A percentile compares a stretch with the other conserved stretches of the same genome.
phyloP scores from a whole-genome alignment of 1,140 invertebrate genomes.

The Chlorops oryzae region DNA sequence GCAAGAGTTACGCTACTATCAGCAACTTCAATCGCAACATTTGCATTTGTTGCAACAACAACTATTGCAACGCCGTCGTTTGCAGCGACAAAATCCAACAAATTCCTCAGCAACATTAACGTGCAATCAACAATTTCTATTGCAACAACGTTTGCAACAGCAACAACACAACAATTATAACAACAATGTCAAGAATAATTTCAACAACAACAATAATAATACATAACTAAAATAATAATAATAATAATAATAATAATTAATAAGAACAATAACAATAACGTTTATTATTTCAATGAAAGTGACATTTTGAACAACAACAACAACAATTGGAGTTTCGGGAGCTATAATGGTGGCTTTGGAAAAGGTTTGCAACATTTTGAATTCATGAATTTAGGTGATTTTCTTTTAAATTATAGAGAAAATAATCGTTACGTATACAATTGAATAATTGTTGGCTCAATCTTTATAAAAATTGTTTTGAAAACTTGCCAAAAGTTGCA shows the following conservation, averaged over 20 bases:
- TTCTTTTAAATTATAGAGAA: background rate
- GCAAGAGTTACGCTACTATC: constrained; percentile 39
- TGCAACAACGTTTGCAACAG: constrained; percentile 26
- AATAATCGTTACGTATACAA: background rate
- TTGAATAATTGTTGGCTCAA: background rate
- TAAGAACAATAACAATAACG: constrained; percentile 32
- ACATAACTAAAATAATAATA: constrained; percentile 15
- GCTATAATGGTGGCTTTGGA: too few relatives aligned
- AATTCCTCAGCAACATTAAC: constrained; percentile 17
- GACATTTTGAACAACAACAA: constrained; percentile 17
- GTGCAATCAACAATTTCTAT: constrained; percentile 43
- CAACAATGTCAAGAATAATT: constrained; percentile 12
- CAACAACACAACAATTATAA: constrained; percentile 17
- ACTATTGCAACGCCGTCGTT: constrained; percentile 30
- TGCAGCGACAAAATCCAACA: constrained; percentile 31
- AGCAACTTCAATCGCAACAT: constrained; percentile 42
- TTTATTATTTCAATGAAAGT: constrained; percentile 29
- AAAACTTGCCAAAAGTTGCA: too few relatives aligned
- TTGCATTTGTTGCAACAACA: constrained; percentile 39
- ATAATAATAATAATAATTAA: constrained; percentile 18
- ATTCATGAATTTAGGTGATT: constrained; percentile 2
- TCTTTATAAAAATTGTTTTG: too few relatives aligned
- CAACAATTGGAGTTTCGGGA: too few relatives aligned
- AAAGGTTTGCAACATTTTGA: constrained; percentile 21
- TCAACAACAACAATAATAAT: constrained; percentile 28